phyloP scores from a whole-genome alignment of 2,888 invertebrate genomes.

The Rhodophaea formosa region DNA sequence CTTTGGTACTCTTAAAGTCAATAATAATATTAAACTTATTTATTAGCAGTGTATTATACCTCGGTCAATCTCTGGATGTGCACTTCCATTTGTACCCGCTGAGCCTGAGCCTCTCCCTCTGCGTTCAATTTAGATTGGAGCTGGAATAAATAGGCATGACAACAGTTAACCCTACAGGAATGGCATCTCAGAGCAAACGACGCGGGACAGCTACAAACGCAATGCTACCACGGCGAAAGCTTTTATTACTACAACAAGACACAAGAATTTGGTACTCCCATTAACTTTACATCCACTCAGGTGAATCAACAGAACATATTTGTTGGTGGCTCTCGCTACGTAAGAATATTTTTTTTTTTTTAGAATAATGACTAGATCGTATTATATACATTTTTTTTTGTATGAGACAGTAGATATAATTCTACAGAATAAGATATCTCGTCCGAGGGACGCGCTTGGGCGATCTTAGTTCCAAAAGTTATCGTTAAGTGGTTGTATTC shows the following conservation, averaged over 20 bases:
- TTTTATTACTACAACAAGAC: background rate
- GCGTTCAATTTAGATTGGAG: slow-evolving; percentile 81
- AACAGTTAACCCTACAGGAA: slow-evolving; percentile 9
- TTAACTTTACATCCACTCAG: too few species aligned
- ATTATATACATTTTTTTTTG: too few species aligned
- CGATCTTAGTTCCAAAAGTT: too few species aligned
- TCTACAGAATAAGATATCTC: too few species aligned
- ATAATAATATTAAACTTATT: too few species aligned
- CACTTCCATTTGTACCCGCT: slow-evolving; percentile 84
- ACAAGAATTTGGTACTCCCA: background rate
- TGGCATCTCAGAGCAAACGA: slow-evolving; percentile 3
- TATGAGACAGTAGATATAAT: too few species aligned
- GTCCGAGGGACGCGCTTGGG: too few species aligned
- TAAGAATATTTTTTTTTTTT: too few species aligned
- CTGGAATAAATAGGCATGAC: slow-evolving; percentile 40
- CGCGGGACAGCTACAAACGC: background rate
- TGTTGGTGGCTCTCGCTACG: too few species aligned
- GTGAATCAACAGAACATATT: too few species aligned
- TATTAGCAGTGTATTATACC: slow-evolving; percentile 34
- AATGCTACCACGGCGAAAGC: background rate
- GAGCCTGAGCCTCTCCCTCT: slow-evolving; percentile 79
- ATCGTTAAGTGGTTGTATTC: too few species aligned
- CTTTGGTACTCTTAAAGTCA: background rate
- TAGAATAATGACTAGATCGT: too few species aligned
- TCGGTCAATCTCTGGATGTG: slow-evolving; percentile 84